Conservation (phyloP, 2,888 invertebrate genomes). For the Philopedon plagiatum region DNA sequence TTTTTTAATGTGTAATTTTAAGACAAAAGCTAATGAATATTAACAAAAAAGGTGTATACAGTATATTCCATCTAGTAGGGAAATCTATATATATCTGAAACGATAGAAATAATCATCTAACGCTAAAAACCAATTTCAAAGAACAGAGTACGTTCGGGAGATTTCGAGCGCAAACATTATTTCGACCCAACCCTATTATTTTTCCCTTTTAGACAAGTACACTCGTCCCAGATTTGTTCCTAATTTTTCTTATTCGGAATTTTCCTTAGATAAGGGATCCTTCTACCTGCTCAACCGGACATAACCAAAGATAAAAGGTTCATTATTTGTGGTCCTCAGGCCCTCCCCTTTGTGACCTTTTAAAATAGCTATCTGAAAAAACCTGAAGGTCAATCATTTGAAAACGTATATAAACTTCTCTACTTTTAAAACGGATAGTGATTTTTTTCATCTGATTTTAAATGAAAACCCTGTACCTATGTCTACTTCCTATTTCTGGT, state of each 20-base stretch:
- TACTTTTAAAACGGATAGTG: neutral
- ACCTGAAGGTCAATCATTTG: neutral
- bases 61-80: too few species aligned
- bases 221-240: neutral
- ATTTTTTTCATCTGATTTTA: too few species aligned
- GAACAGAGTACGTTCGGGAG: neutral
- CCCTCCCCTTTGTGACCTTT: neutral
- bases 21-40: too few species aligned
- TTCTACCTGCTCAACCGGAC: constrained; percentile 31
- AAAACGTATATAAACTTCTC: neutral
- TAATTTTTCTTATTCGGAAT: constrained; percentile 34
- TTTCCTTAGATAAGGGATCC: constrained; percentile 22
- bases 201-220: neutral
- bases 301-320: constrained; percentile 27
- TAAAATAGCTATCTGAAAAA: neutral
- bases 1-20: too few species aligned
- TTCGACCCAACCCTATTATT: neutral
- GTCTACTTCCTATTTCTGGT: too few species aligned
- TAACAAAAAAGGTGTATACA: neutral
- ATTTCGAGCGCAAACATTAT: neutral
- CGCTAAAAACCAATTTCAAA: neutral
- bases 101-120: too few species aligned
- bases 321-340: neutral
- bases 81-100: too few species aligned
- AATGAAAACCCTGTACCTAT: too few species aligned